Evolutionary conservation across 2,797 vertebrate species (phyloP), one percentile per base, ranked within the genome.

Genomic region (Myotis daubentonii): DNA sequence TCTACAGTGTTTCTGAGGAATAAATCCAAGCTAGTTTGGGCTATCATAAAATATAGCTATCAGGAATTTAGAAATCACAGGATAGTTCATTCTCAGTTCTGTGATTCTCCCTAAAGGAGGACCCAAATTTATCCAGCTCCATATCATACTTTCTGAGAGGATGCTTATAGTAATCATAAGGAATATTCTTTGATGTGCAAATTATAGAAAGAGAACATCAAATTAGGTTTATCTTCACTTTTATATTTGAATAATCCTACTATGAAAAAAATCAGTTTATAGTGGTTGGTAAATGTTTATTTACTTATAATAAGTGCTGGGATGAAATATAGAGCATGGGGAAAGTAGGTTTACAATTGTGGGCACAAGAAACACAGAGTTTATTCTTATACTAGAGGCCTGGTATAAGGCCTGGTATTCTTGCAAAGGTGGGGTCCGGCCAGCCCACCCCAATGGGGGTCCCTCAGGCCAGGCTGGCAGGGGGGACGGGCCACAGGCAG

Each of bases 221-320:
- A 76, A 23, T 88, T 47, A 88, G 2, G 1, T 28, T 83, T 57
- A 22, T 79, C 2, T 81, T 93, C 68, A 5, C 10, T 84, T 91
- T 66, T 82, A 33, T 82, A 12, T 33, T 91, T 89, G 41, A 91
- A 84, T 68, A 68, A 92, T 92, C 91, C 19, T 57, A 78, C 28
- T 68, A 17, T 44, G 2, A 70, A 92, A 93, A 95, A 75, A 33
- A 65, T n/a, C 28, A 55, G 22, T 36, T 65, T 74, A 65, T 7
- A 5, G 4, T 75, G 10, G 41, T 22, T 70, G 6, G 2, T 19
- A 55, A 44, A 49, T 66, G 66, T 80, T 49, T 47, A 88, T 65
- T 65, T 65, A 17, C 7, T 65, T 65, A 65, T 30, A 86, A 75
- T 51, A 60, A 94, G 28, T 83, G 36, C 28, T 76, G 23, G 66